phyloP scores from a whole-genome alignment of 2,888 invertebrate genomes.

The Cryptocheilus praepositus region DNA sequence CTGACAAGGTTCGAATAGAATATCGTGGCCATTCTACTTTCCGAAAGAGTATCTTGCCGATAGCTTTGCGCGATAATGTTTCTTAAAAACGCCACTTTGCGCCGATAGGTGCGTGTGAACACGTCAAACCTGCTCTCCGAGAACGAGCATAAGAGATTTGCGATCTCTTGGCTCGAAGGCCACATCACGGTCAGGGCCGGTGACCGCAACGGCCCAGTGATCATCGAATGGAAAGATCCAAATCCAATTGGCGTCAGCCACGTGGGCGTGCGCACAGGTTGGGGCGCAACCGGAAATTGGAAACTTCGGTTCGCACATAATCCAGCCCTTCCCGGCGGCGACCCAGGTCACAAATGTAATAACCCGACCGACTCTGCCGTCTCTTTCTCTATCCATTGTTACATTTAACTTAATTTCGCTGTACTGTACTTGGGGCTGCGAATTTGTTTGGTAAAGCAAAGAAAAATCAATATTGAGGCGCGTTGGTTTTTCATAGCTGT shows the following conservation, averaged over 20 bases:
- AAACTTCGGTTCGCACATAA: slow-evolving; percentile 73
- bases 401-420: neutral
- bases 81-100: slow-evolving; percentile 7
- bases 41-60: too few relatives aligned
- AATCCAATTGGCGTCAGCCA: slow-evolving; percentile 79
- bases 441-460: too few relatives aligned
- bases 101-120: slow-evolving; percentile 76
- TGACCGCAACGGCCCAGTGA: slow-evolving; percentile 74
- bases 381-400: slow-evolving; percentile 4
- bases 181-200: slow-evolving; percentile 76
- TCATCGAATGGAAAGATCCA: slow-evolving; percentile 80
- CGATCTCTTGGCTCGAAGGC: slow-evolving; percentile 79
- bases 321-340: slow-evolving; percentile 30
- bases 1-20: slow-evolving; percentile 78
- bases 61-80: neutral
- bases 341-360: slow-evolving; percentile 43
- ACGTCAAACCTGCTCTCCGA: slow-evolving; percentile 79
- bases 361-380: slow-evolving; percentile 11
- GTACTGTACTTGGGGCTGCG: too few relatives aligned
- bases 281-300: slow-evolving; percentile 82
- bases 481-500: too few relatives aligned
- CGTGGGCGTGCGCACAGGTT: slow-evolving; percentile 81
- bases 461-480: too few relatives aligned
- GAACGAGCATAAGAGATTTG: slow-evolving; percentile 78
- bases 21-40: neutral